Percentiles rank a stretch among this genome's conserved stretches.
Evolutionary conservation across 1,140 invertebrate species (phyloP).

Genomic region (Cherax destructor): DNA sequence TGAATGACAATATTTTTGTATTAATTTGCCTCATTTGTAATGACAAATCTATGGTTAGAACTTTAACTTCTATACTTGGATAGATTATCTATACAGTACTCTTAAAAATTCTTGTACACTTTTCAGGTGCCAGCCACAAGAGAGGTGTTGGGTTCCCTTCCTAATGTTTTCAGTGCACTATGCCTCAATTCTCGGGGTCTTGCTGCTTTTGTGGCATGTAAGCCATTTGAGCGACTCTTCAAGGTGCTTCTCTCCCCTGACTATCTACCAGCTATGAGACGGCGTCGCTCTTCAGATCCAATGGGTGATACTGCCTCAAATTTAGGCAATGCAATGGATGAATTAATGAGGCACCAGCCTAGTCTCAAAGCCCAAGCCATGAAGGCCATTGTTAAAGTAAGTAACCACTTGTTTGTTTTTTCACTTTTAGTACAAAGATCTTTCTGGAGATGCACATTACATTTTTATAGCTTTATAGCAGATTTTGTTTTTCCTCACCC

Average conservation of each 20-base stretch:
- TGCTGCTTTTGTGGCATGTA: slow-evolving; percentile 86
- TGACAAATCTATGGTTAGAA: no score
- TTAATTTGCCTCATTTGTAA: no score
- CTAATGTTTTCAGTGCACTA: slow-evolving; percentile 93
- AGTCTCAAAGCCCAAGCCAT: slow-evolving; percentile 87
- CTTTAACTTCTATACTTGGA: no score
- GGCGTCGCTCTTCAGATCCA: slow-evolving; percentile 87
- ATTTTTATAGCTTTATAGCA: no score
- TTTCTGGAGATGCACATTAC: no score
- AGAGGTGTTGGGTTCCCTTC: slow-evolving; percentile 91
- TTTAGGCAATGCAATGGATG: slow-evolving; percentile 94
- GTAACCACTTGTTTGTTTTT: neutral
- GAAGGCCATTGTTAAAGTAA: slow-evolving; percentile 85
- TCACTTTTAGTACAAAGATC: no score
- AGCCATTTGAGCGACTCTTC: slow-evolving; percentile 91
- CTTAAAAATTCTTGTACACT: slow-evolving; percentile 14
- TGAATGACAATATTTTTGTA: no score
- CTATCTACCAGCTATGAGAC: slow-evolving; percentile 90
- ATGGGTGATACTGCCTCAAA: slow-evolving; percentile 92
- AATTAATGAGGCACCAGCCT: slow-evolving; percentile 94
- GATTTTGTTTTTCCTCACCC: no score
- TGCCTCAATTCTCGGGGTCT: slow-evolving; percentile 91
- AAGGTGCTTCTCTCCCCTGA: slow-evolving; percentile 86
- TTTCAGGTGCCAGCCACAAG: slow-evolving; percentile 87
- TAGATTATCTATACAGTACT: no score